These are phyloP conservation scores for Epizoanthus illoricatus DNA, from an alignment of 92 coral and sea anemone genomes.

Conservation along the genomic window DNA sequence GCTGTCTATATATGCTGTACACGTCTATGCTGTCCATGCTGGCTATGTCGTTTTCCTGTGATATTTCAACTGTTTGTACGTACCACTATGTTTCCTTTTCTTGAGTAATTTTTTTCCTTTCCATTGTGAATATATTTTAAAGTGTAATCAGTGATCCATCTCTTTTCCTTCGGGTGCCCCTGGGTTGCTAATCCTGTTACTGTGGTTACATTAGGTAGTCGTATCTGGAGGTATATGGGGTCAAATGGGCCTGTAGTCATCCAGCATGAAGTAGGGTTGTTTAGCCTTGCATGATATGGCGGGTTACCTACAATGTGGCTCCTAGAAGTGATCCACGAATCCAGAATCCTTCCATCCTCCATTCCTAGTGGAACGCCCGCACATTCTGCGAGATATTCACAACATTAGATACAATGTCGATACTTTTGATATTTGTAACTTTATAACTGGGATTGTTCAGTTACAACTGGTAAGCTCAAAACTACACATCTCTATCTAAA, in stretches of 20 bases:
- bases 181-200: conserved; percentile 16
- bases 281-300: conserved; percentile 69
- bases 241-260: background rate
- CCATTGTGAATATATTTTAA: too few species aligned
- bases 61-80: too few species aligned
- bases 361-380: conserved; percentile 48
- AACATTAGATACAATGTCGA: background rate
- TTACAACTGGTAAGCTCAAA: too few species aligned
- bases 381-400: conserved; percentile 1
- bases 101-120: too few species aligned
- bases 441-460: background rate
- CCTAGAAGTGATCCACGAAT: conserved; percentile 56
- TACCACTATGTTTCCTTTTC: too few species aligned
- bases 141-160: background rate
- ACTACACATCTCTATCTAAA: too few species aligned
- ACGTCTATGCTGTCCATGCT: too few species aligned
- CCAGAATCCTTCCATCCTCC: conserved; percentile 55
- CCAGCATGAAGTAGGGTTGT: conserved; percentile 32
- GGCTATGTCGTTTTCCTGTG: too few species aligned
- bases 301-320: conserved; percentile 36
- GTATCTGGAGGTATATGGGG: background rate
- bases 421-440: background rate
- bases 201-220: background rate
- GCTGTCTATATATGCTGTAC: too few species aligned
- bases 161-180: conserved; percentile 6